Evolutionary conservation across 2,888 invertebrate genomes (phyloP).

Genomic region (Athalia cordata): DNA sequence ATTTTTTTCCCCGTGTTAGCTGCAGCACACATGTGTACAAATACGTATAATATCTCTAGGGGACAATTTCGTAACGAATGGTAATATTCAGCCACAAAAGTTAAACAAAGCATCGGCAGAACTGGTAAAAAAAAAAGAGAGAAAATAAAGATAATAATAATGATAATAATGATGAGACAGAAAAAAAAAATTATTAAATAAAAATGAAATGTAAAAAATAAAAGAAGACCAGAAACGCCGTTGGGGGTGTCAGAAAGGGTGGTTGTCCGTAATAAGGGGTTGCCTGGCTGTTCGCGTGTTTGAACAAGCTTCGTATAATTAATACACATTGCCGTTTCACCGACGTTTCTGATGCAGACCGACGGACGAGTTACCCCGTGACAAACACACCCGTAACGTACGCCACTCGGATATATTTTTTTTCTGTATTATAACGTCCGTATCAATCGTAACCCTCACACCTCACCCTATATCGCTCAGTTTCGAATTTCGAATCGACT

Average conservation of each 20-base stretch:
- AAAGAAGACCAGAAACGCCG: slow-evolving; percentile 53
- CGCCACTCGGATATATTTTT: neutral
- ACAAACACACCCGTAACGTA: slow-evolving; percentile 35
- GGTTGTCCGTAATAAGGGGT: slow-evolving; percentile 54
- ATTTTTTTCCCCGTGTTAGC: slow-evolving; percentile 5
- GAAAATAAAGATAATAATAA: slow-evolving; percentile 48
- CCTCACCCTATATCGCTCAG: neutral
- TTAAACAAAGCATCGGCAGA: slow-evolving; percentile 68
- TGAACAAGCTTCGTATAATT: slow-evolving; percentile 72
- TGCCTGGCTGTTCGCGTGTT: slow-evolving; percentile 64
- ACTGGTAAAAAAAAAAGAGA: slow-evolving; percentile 51
- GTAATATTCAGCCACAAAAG: slow-evolving; percentile 70
- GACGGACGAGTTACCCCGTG: slow-evolving; percentile 31
- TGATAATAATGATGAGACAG: slow-evolving; percentile 45
- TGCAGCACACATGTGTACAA: slow-evolving; percentile 5
- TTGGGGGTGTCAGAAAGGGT: slow-evolving; percentile 39
- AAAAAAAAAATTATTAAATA: slow-evolving; percentile 48
- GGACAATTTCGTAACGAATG: slow-evolving; percentile 48
- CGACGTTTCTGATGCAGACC: slow-evolving; percentile 43
- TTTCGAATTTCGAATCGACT: neutral
- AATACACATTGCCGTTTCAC: slow-evolving; percentile 69
- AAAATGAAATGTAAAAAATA: slow-evolving; percentile 62
- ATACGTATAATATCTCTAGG: slow-evolving; percentile 22
- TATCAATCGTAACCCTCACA: slow-evolving; percentile 2
- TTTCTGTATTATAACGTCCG: neutral